These are phyloP conservation scores for Monodelphis domestica DNA, from an alignment of 2,797 vertebrate genomes.

Conservation along the genomic window DNA sequence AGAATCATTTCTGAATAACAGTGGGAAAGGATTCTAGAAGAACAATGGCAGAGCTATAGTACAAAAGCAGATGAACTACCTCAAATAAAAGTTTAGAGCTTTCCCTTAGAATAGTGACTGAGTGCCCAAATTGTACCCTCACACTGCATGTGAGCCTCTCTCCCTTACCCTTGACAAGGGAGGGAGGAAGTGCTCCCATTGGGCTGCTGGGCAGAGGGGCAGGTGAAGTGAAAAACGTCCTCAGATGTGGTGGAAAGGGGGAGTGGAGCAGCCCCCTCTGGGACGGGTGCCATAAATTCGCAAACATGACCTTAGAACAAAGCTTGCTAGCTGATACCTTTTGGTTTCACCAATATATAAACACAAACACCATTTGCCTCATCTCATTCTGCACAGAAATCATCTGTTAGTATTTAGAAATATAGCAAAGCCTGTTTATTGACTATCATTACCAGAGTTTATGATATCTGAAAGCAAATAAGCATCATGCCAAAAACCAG, in stretches of 20 bases:
- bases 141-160: too few species aligned
- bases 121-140: too few species aligned
- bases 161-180: too few species aligned
- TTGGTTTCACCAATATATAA: neutral
- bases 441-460: constrained; percentile 56
- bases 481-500: constrained; percentile 44
- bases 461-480: constrained; percentile 53
- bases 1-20: neutral
- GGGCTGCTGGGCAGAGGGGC: too few species aligned
- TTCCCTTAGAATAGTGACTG: neutral
- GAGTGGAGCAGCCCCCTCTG: too few species aligned
- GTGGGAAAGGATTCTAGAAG: neutral
- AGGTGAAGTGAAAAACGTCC: too few species aligned
- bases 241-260: too few species aligned
- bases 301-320: too few species aligned
- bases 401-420: constrained; percentile 4
- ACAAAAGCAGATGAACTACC: neutral
- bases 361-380: neutral
- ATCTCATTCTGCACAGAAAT: neutral
- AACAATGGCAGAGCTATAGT: neutral
- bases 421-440: constrained; percentile 52
- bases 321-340: neutral
- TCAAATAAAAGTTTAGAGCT: neutral
- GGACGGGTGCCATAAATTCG: too few species aligned
- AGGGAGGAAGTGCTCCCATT: too few species aligned